Percentiles rank a stretch among this genome's conserved stretches.
Conservation (phyloP, 2,797 vertebrate genomes). For the Gadopsis marmoratus region DNA sequence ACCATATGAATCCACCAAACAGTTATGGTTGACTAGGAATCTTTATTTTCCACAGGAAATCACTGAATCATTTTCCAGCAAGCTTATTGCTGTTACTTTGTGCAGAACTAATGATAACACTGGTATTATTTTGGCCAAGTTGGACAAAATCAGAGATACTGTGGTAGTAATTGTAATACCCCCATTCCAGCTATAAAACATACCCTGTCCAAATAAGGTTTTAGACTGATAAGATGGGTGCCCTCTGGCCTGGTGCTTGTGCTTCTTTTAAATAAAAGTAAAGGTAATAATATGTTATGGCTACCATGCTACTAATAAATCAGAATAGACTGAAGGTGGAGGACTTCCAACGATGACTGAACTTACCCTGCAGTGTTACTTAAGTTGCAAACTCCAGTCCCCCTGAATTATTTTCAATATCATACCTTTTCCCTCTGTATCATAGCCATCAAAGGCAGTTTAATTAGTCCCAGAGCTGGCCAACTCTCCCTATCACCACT, state of each 20-base stretch:
- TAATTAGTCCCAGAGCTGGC: constrained; percentile 73
- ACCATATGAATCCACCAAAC: neutral
- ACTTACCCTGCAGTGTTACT: constrained; percentile 20
- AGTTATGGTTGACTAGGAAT: neutral
- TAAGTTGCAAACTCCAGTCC: constrained; percentile 39
- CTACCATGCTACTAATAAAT: constrained; percentile 27
- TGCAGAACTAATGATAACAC: neutral
- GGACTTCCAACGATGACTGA: constrained; percentile 26
- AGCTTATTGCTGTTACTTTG: neutral
- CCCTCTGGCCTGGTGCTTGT: neutral
- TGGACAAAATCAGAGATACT: neutral
- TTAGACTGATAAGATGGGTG: neutral
- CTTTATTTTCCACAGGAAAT: neutral
- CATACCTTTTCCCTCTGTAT: constrained; percentile 46
- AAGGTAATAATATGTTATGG: constrained; percentile 28
- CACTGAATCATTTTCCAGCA: neutral
- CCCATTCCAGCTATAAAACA: neutral
- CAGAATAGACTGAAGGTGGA: constrained; percentile 14
- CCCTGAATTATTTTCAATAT: constrained; percentile 55
- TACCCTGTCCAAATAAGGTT: neutral
- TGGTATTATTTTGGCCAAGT: neutral
- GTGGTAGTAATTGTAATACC: neutral
- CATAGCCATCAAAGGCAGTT: constrained; percentile 66
- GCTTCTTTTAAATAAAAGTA: constrained; percentile 14
- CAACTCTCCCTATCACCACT: constrained; percentile 43